These are phyloP conservation scores for Myotis pilosus DNA, from an alignment of 2,797 vertebrate genomes.

Conservation along the genomic window DNA sequence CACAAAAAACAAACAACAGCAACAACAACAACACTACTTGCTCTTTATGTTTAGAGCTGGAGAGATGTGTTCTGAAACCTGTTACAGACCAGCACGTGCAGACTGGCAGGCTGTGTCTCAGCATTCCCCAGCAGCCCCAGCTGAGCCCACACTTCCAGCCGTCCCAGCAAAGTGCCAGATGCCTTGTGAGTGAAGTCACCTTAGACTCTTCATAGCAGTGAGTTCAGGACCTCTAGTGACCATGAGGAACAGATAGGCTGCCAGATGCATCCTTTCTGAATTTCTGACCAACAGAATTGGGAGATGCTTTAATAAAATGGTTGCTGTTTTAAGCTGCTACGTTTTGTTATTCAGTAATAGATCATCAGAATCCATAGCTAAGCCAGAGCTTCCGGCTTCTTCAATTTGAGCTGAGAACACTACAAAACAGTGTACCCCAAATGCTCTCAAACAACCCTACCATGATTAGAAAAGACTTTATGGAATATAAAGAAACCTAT, in stretches of 20 bases:
- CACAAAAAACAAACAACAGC: too few relatives aligned
- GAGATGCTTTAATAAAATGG: background rate
- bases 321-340: background rate
- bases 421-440: background rate
- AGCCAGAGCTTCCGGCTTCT: background rate
- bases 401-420: background rate
- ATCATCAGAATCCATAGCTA: background rate
- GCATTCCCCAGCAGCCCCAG: background rate
- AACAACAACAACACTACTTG: too few relatives aligned
- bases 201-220: background rate
- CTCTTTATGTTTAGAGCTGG: background rate
- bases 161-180: background rate
- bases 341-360: background rate
- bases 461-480: background rate
- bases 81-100: background rate
- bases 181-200: background rate
- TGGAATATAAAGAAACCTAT: background rate
- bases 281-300: background rate
- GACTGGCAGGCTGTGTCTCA: background rate
- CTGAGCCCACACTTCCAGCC: background rate
- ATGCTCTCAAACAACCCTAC: background rate
- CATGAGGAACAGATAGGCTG: background rate
- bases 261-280: background rate
- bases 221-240: background rate
- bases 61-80: background rate